Conservation (phyloP, 2,113 vertebrate genomes). For the Xiphophorus hellerii region DNA sequence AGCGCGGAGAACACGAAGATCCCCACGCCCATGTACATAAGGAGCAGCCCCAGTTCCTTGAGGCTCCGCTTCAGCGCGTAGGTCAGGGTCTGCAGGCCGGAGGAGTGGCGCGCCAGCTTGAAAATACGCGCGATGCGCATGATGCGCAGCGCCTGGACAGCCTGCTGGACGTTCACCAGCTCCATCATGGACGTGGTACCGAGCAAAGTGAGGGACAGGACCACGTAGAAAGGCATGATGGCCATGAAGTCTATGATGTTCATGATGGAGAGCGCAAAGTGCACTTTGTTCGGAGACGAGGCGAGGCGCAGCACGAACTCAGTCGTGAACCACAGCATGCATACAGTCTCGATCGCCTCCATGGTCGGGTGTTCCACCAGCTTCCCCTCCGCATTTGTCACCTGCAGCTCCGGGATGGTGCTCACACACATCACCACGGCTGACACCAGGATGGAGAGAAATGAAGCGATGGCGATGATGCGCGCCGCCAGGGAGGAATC, state of each 20-base stretch:
- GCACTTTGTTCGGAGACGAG: slow-evolving; percentile 90
- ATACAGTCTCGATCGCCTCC: slow-evolving; percentile 92
- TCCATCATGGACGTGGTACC: slow-evolving; percentile 92
- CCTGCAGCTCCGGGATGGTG: slow-evolving; percentile 95
- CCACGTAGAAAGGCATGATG: slow-evolving; percentile 94
- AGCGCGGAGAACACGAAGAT: slow-evolving; percentile 97
- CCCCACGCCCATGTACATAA: slow-evolving; percentile 96
- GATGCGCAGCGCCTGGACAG: slow-evolving; percentile 92
- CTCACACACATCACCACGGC: slow-evolving; percentile 95
- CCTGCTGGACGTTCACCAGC: slow-evolving; percentile 93
- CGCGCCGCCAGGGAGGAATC: slow-evolving; percentile 90
- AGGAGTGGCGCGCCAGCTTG: slow-evolving; percentile 95
- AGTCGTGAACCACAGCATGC: slow-evolving; percentile 94
- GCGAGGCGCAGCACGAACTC: slow-evolving; percentile 91
- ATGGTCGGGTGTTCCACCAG: slow-evolving; percentile 90
- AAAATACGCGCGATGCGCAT: slow-evolving; percentile 94
- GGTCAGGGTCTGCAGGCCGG: slow-evolving; percentile 93
- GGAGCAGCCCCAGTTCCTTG: slow-evolving; percentile 92
- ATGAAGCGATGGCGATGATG: slow-evolving; percentile 89
- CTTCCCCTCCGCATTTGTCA: slow-evolving; percentile 87
- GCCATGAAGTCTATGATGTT: slow-evolving; percentile 94
- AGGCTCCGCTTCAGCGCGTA: slow-evolving; percentile 95
- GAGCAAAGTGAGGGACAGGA: slow-evolving; percentile 89
- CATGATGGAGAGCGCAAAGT: slow-evolving; percentile 92
- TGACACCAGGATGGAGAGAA: slow-evolving; percentile 90